Evolutionary conservation across 2,797 vertebrate species (phyloP), one percentile per base, ranked within the genome.

Genomic region (Sternarchorhynchus goeldii): DNA sequence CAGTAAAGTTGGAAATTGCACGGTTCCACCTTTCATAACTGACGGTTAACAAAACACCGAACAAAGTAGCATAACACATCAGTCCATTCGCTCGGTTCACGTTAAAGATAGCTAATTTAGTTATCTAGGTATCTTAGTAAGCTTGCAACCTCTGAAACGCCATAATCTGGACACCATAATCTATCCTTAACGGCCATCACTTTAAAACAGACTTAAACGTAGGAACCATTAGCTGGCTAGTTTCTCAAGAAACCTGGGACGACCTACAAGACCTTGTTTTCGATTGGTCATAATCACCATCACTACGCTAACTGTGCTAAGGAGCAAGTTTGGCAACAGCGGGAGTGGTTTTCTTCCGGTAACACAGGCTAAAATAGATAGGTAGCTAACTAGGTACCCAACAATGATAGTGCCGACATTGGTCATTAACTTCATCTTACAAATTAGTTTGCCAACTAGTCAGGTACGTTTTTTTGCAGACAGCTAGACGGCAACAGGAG

Each of bases 41-140:
- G 16, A 67, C 5, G 39, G 17, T 50, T n/a, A 69, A 32, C 45
- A 29, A 69, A 69, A 70, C 67, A 45, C 65, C 65, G 21, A 67
- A 50, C 10, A 36, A 45, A 45, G 41, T 45, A 14, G 45, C 8
- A 3, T 50, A 50, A 10, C 3, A 8, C 41, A 14, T 50, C 10
- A 14, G 45, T 50, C 45, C 10, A n/a, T 67, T 67, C 45, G 25
- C 12, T 29, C 5, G 16, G 45, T 21, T 68, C 39, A 50, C 53
- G 41, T 12, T 18, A 12, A 16, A 68, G 6, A 29, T 50, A 68
- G 21, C 41, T 68, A 8, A n/a, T 53, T 53, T 17, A 31, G 20
- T 29, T 31, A 25, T 68, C 8, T 12, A 12, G 45, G 45, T 12
- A 50, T 10, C 8, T 50, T 14, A 50, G 45, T 12, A 50, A 50